Percentiles rank a stretch among this genome's conserved stretches.
phyloP scores from a whole-genome alignment of 2,888 invertebrate genomes.

The Drosophila emarginata region DNA sequence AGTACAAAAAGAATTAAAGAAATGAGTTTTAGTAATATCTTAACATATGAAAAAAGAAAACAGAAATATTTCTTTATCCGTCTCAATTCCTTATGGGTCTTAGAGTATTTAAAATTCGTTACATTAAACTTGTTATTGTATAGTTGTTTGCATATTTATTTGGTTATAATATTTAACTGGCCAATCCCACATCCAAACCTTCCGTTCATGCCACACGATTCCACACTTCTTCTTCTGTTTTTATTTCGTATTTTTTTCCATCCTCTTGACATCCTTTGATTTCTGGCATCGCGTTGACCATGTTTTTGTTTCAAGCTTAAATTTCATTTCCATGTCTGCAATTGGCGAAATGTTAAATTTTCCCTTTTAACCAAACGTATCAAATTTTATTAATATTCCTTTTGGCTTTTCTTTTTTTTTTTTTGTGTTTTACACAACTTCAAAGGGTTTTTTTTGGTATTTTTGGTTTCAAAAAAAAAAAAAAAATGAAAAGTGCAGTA shows the following conservation, averaged over 20 bases:
- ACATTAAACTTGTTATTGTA: not conserved
- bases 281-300: constrained; percentile 28
- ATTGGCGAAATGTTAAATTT: constrained; percentile 11
- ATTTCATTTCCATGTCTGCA: constrained; percentile 42
- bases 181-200: not conserved
- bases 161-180: constrained; percentile 14
- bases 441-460: not conserved
- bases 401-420: constrained; percentile 24
- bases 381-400: constrained; percentile 22
- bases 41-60: too few relatives aligned
- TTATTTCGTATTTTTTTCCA: not conserved
- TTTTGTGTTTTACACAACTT: constrained; percentile 2
- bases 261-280: constrained; percentile 50
- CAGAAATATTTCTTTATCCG: too few relatives aligned
- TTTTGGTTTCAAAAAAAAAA: not conserved
- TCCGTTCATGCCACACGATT: not conserved
- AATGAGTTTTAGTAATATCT: too few relatives aligned
- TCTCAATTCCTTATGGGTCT: too few relatives aligned
- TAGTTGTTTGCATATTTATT: not conserved
- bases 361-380: not conserved
- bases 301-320: constrained; percentile 29
- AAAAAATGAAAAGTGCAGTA: not conserved
- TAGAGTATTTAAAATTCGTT: not conserved
- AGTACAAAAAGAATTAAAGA: too few relatives aligned
- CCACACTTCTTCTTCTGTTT: not conserved